Evolutionary conservation across 2,888 invertebrate species (phyloP).

Genomic region (Candidula unifasciata): DNA sequence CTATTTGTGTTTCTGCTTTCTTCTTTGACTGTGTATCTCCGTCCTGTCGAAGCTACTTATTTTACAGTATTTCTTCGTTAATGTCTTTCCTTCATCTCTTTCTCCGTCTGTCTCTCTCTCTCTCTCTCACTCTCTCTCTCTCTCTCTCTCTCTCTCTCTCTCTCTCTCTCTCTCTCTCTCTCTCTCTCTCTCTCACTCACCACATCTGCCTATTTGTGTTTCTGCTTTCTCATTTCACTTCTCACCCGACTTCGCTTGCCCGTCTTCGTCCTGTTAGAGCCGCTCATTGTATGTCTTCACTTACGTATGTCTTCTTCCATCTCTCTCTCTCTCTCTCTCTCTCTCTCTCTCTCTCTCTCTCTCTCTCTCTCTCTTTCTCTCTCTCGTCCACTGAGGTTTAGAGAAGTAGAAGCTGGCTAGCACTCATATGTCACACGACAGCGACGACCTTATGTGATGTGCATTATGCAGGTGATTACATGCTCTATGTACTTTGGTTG

Average conservation of each 20-base stretch:
- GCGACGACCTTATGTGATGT: too few species aligned
- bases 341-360: not conserved
- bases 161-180: conserved; percentile 10
- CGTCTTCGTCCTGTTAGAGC: too few species aligned
- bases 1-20: not conserved
- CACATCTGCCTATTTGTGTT: not conserved
- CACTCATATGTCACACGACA: too few species aligned
- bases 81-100: too few species aligned
- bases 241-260: not conserved
- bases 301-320: not conserved
- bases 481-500: too few species aligned
- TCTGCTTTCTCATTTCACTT: not conserved
- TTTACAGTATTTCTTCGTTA: too few species aligned
- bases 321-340: not conserved
- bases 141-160: not conserved
- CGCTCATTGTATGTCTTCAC: not conserved
- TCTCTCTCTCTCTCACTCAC: not conserved
- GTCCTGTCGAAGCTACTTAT: too few species aligned
- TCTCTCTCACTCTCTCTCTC: not conserved
- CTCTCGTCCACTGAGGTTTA: too few species aligned
- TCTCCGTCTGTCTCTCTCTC: too few species aligned
- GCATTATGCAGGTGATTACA: too few species aligned
- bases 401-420: too few species aligned
- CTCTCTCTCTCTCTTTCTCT: not conserved
- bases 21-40: too few species aligned